These are phyloP conservation scores for Aramus guarauna DNA, from an alignment of 2,113 vertebrate genomes.

Conservation along the genomic window DNA sequence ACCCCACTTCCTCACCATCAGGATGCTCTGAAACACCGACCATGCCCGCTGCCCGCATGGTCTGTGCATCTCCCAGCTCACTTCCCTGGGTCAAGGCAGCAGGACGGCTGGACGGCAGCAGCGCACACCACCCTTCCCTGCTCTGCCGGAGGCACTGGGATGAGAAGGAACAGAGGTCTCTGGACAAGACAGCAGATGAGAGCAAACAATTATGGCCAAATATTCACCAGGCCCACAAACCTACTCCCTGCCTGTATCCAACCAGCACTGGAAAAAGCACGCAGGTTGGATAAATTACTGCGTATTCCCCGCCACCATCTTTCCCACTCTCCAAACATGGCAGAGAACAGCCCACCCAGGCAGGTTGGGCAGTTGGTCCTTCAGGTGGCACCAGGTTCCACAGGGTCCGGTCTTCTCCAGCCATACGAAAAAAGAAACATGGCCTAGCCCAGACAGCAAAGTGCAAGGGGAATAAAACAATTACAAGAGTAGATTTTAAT, in stretches of 20 bases:
- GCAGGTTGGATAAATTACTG: neutral
- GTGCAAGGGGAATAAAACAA: neutral
- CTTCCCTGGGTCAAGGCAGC: neutral
- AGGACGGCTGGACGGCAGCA: neutral
- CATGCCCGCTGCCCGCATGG: neutral
- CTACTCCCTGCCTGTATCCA: neutral
- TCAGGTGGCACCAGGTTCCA: neutral
- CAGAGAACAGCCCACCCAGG: neutral
- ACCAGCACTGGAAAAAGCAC: neutral
- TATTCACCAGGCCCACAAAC: neutral
- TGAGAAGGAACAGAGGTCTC: neutral
- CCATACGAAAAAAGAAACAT: neutral
- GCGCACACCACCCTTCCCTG: neutral
- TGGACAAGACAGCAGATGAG: neutral
- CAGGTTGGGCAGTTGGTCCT: neutral
- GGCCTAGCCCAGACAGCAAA: neutral
- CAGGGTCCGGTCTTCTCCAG: rapidly evolving
- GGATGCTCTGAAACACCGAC: neutral
- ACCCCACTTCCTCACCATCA: neutral
- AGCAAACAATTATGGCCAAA: neutral
- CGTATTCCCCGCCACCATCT: neutral
- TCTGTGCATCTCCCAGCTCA: neutral
- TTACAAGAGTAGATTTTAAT: neutral
- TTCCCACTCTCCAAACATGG: neutral
- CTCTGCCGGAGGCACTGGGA: neutral